Percentiles rank a stretch among this genome's conserved stretches.
Conservation (phyloP, 2,888 invertebrate genomes). For the Acronicta aceris region DNA sequence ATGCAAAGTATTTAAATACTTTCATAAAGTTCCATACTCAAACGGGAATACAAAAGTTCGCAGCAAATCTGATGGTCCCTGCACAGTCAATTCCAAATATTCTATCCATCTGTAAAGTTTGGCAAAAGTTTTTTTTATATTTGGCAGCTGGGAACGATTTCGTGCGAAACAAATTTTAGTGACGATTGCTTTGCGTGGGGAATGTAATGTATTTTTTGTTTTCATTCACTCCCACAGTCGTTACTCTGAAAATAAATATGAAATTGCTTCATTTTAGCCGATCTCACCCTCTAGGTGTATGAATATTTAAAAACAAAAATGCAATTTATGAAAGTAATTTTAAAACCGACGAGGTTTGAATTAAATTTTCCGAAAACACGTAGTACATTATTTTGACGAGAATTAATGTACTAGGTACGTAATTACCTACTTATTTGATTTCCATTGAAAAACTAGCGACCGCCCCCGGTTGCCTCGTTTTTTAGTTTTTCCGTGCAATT, state of each 20-base stretch:
- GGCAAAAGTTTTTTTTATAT: constrained; percentile 49
- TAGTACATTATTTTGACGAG: background rate
- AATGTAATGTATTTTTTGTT: constrained; percentile 22
- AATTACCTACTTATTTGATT: too few relatives aligned
- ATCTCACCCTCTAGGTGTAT: constrained; percentile 4
- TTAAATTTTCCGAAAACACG: constrained; percentile 18
- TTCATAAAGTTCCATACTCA: constrained; percentile 51
- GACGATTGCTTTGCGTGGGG: constrained; percentile 22
- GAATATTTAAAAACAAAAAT: constrained; percentile 32
- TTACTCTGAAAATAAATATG: constrained; percentile 8
- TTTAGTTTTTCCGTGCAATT: too few relatives aligned
- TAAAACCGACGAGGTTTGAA: constrained; percentile 15
- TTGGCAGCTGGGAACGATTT: constrained; percentile 51
- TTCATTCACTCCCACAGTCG: constrained; percentile 7
- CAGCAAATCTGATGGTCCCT: constrained; percentile 47
- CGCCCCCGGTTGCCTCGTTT: too few relatives aligned
- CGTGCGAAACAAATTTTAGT: constrained; percentile 32
- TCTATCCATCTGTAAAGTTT: constrained; percentile 54
- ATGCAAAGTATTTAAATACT: constrained; percentile 54
- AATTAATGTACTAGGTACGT: background rate
- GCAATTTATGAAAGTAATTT: constrained; percentile 18
- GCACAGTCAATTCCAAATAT: constrained; percentile 43
- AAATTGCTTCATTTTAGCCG: constrained; percentile 19
- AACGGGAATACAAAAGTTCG: constrained; percentile 46
- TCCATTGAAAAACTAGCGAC: too few relatives aligned